These are phyloP conservation scores for Drosophila rufa DNA, from an alignment of 1,140 invertebrate species.

Conservation along the genomic window DNA sequence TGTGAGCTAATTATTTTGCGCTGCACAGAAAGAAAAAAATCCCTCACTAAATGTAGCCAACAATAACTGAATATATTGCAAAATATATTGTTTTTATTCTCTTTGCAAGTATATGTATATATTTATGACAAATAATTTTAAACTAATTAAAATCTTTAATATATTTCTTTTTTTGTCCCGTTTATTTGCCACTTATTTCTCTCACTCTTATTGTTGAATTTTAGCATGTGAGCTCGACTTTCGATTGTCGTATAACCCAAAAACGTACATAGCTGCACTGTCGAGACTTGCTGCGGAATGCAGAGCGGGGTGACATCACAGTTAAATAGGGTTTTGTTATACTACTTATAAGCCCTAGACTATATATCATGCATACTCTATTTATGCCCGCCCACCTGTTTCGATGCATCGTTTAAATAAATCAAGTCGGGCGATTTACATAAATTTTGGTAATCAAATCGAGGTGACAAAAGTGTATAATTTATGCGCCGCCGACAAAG, in stretches of 20 bases:
- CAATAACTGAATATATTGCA: no score
- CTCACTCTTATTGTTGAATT: slow-evolving; percentile 33
- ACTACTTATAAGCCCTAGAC: background rate
- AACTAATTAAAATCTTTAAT: background rate
- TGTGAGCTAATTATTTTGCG: slow-evolving; percentile 69
- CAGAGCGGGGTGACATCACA: slow-evolving; percentile 36
- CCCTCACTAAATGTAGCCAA: background rate
- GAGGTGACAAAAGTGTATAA: slow-evolving; percentile 55
- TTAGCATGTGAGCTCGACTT: slow-evolving; percentile 24
- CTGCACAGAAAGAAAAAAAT: slow-evolving; percentile 9
- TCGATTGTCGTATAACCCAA: slow-evolving; percentile 12
- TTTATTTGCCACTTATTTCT: background rate
- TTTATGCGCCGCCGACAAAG: slow-evolving; percentile 36
- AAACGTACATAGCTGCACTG: slow-evolving; percentile 15
- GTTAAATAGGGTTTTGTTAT: slow-evolving; percentile 6
- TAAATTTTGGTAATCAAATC: slow-evolving; percentile 50
- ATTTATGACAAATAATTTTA: background rate
- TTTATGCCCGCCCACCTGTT: slow-evolving; percentile 30
- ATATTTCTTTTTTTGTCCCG: background rate
- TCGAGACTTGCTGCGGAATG: slow-evolving; percentile 3
- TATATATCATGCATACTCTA: background rate
- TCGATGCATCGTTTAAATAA: slow-evolving; percentile 20
- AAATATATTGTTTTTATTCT: background rate
- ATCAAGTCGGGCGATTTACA: slow-evolving; percentile 39
- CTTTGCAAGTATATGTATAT: no score